These are phyloP conservation scores for Melanotus villosus DNA, from an alignment of 2,888 invertebrate species.

Conservation along the genomic window DNA sequence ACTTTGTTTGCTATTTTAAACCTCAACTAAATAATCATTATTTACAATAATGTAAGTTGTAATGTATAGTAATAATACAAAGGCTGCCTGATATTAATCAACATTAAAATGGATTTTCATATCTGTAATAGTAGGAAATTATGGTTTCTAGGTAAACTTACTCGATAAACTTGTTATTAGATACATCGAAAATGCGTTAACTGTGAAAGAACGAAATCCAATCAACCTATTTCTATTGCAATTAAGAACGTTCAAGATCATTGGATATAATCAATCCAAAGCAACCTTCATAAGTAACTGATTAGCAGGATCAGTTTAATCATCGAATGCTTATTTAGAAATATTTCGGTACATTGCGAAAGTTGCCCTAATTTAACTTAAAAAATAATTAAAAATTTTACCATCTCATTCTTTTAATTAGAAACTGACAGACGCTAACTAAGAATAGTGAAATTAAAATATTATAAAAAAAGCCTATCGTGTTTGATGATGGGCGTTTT, in stretches of 20 bases:
- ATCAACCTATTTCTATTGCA: slow-evolving; percentile 13
- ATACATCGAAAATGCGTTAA: slow-evolving; percentile 1
- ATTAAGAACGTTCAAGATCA: slow-evolving; percentile 21
- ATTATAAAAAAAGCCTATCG: slow-evolving; percentile 12
- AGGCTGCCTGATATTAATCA: no score
- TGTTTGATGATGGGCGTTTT: slow-evolving; percentile 17
- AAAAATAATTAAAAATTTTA: slow-evolving; percentile 24
- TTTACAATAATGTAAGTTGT: no score
- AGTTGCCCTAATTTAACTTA: slow-evolving; percentile 13
- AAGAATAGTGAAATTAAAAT: slow-evolving; percentile 12
- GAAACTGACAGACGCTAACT: slow-evolving; percentile 14
- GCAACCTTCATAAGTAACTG: slow-evolving; percentile 3
- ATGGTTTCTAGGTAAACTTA: no score
- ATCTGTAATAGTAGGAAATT: no score
- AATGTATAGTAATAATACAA: no score
- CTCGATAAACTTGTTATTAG: no score
- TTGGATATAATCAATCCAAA: slow-evolving; percentile 12
- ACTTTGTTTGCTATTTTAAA: no score
- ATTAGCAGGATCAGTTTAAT: slow-evolving; percentile 9
- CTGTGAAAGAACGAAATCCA: slow-evolving; percentile 6
- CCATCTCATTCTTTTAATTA: slow-evolving; percentile 25
- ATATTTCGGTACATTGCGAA: slow-evolving; percentile 8
- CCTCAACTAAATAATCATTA: no score
- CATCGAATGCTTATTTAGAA: slow-evolving; percentile 14
- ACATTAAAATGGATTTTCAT: no score